Conservation (phyloP, 1,140 invertebrate genomes). For the Drosophila sulfurigaster region DNA sequence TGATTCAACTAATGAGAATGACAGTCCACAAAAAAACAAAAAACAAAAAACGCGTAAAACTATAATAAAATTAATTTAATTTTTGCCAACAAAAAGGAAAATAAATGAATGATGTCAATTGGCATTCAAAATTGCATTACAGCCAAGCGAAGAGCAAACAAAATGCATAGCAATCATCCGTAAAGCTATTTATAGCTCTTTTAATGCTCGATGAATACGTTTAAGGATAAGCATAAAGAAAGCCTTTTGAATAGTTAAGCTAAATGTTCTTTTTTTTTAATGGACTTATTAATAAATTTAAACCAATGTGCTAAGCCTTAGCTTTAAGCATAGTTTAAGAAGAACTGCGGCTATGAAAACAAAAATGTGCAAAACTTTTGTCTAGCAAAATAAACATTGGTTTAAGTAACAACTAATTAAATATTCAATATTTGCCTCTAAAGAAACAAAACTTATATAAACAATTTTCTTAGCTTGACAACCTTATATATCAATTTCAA, state of each 20-base stretch:
- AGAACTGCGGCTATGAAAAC: too few species aligned
- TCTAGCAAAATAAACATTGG: too few species aligned
- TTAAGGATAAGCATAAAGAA: background rate
- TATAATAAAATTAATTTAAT: conserved; percentile 69
- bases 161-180: background rate
- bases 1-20: conserved; percentile 72
- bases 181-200: background rate
- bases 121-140: conserved; percentile 63
- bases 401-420: too few species aligned
- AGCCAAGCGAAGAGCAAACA: conserved; percentile 47
- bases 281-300: background rate
- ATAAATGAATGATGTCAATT: conserved; percentile 25
- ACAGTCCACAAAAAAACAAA: conserved; percentile 11
- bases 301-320: too few species aligned
- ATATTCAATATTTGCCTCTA: too few species aligned
- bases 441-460: too few species aligned
- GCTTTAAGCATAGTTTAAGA: too few species aligned
- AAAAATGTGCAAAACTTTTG: too few species aligned
- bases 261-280: background rate
- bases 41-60: background rate
- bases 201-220: background rate
- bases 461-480: too few species aligned
- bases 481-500: too few species aligned
- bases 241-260: background rate
- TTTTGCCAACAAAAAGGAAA: conserved; percentile 46